Evolutionary conservation across 2,888 invertebrate genomes (phyloP).

Genomic region (Ashinkailepas kermadecensis): DNA sequence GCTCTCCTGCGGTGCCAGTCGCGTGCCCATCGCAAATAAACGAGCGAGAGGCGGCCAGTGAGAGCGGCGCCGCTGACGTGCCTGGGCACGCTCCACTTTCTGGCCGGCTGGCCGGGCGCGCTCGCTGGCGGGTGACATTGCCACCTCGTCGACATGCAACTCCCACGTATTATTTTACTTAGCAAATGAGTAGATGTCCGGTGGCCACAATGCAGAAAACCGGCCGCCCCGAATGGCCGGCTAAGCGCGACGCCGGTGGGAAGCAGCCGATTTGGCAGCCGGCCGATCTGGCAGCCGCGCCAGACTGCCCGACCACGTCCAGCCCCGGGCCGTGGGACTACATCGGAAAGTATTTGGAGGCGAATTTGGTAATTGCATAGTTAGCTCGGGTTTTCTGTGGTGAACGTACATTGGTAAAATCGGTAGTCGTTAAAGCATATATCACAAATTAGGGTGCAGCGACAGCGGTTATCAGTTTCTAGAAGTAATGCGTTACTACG

Average conservation of each 20-base stretch:
- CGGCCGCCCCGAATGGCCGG: neutral
- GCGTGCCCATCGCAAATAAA: no score
- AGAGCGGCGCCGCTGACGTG: neutral
- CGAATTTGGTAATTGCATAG: neutral
- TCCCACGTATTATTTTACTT: conserved; percentile 5
- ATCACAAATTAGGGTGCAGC: no score
- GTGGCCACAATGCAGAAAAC: neutral
- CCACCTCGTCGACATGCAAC: neutral
- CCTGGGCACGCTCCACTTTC: neutral
- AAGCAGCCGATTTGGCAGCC: neutral
- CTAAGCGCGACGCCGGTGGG: neutral
- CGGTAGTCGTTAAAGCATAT: no score
- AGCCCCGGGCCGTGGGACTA: neutral
- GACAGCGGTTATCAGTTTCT: no score
- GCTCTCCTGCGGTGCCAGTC: no score
- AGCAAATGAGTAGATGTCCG: neutral
- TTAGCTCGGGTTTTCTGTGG: no score
- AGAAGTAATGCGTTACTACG: no score
- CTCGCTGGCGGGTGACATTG: neutral
- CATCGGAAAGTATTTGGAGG: neutral
- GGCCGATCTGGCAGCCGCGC: neutral
- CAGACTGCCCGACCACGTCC: neutral
- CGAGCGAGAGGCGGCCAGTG: neutral
- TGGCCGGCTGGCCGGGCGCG: neutral
- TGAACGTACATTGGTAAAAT: no score